Percentiles rank a stretch among this genome's conserved stretches.
These are phyloP conservation scores for Drosophila nigromelanica DNA, from an alignment of 1,140 invertebrate species.

Conservation along the genomic window DNA sequence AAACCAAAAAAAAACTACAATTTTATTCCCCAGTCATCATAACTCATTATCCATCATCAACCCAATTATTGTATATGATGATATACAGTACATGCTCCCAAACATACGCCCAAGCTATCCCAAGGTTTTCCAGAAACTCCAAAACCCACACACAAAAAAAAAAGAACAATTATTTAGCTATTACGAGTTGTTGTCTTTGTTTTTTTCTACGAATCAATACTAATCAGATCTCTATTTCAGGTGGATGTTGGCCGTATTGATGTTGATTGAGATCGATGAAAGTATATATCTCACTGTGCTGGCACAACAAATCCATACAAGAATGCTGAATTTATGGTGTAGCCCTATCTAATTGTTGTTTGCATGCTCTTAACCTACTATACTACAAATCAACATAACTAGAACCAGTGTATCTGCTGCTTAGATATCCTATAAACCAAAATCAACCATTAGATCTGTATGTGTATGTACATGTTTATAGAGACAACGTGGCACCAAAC, in stretches of 20 bases:
- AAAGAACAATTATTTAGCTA: background rate
- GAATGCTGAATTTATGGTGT: constrained; percentile 60
- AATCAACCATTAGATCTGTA: constrained; percentile 29
- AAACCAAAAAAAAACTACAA: background rate
- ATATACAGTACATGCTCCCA: constrained; percentile 9
- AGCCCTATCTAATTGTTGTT: constrained; percentile 77
- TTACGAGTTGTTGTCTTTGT: constrained; percentile 4
- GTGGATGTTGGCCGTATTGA: constrained; percentile 68
- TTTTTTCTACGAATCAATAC: constrained; percentile 61
- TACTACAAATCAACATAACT: constrained; percentile 62
- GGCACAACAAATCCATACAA: constrained; percentile 47
- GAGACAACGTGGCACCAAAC: background rate
- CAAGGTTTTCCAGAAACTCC: background rate
- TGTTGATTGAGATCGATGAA: constrained; percentile 56
- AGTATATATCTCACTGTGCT: constrained; percentile 50
- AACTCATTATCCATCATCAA: constrained; percentile 8
- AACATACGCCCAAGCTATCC: background rate
- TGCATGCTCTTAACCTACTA: constrained; percentile 73
- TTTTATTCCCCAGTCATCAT: constrained; percentile 19
- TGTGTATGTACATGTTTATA: constrained; percentile 29
- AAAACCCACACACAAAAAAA: background rate
- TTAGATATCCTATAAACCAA: constrained; percentile 40
- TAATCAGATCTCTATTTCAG: constrained; percentile 83
- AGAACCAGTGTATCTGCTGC: constrained; percentile 45
- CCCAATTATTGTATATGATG: constrained; percentile 8